Evolutionary conservation across 2,113 vertebrate genomes (phyloP), one percentile per base, ranked within the genome.

Genomic region (Panurus biarmicus): DNA sequence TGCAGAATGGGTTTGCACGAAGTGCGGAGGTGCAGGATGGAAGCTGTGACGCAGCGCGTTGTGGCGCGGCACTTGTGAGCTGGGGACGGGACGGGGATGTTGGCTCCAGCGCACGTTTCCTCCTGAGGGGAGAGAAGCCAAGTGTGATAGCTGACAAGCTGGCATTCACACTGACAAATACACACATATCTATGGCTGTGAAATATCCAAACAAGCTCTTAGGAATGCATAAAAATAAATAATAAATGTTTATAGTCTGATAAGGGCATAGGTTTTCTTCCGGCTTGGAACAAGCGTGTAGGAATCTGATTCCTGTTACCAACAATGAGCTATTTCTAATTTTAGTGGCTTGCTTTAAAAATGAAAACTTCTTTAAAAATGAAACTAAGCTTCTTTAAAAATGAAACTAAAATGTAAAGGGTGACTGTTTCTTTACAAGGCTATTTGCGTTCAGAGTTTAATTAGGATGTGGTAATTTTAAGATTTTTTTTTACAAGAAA

Each of bases 221-320:
- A 45, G 29, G 0, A 3, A 50, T 64, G 22, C 36, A 25, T 38
- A 70, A 87, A 93, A 82, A 51, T 47, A 81, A 78, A 31, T 23
- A 65, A 31, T 69, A 31, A 73, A 89, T 69, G 44, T 28, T 51
- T 51, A 15, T 1, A 3, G 11, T 76, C 57, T 87, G 61, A 61
- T 61, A 76, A 79, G 33, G 33, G 16, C 38, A 12, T 10, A 2
- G 44, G 64, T 71, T 81, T 51, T 40, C 12, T 70, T 83, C 57
- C 5, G 38, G 8, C 7, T 19, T 50, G 71, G 29, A 78, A 56
- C 7, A 22, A 40, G 25, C 0, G 0, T 45, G 25, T n/a, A 36
- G 40, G 79, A 84, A 36, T 45, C 53, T 76, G 35, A 31, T 35
- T 70, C 45, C 69, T 2, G 6, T 65, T 61, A 48, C 18, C 65